Evolutionary conservation across 2,888 invertebrate genomes (phyloP), one percentile per base, ranked within the genome.

Genomic region (Dryocosmus kuriphilus): DNA sequence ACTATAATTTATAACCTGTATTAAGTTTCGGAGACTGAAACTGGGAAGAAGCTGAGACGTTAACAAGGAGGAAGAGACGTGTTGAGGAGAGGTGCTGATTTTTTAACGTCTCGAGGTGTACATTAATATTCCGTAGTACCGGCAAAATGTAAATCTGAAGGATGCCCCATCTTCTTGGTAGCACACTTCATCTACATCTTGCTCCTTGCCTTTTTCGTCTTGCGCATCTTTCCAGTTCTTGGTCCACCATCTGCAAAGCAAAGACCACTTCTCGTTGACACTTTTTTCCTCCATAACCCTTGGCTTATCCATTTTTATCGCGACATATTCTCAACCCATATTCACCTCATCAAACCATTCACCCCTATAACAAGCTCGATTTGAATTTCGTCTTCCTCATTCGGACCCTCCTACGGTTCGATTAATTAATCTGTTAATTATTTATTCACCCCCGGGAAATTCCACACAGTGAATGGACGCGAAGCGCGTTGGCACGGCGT

Each of bases 361-460:
- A 19, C 11, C 14, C 7, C 5, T 27, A 27, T 27, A 27, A 27
- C 61, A 77, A 61, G 71, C 76, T 79, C 75, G 27, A 75, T 75
- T 63, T 71, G 73, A 81, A 77, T 81, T 79, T 77, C 75, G 77
- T 38, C 61, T 62, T 80, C 74, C 74, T 78, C 77, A 79, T 81
- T 24, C 62, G 79, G 77, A 79, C 77, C 74, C 82, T 77, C 79
- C 67, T 74, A 63, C 74, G 77, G 76, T 82, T 81, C 80, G 81
- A 85, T 85, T 85, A 85, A 85, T 85, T 85, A 84, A 84, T 85
- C 82, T 80, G 78, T 85, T 82, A 85, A 57, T 41, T 41, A 85
- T 84, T 84, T 82, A 85, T 85, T 80, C 79, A 80, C 73, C 85
- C 81, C 80, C 75, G 74, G 85, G 85, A 85, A 85, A 85, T 84